Evolutionary conservation across 2,113 vertebrate genomes (phyloP), one percentile per base, ranked within the genome.

Genomic region (Podiceps cristatus): DNA sequence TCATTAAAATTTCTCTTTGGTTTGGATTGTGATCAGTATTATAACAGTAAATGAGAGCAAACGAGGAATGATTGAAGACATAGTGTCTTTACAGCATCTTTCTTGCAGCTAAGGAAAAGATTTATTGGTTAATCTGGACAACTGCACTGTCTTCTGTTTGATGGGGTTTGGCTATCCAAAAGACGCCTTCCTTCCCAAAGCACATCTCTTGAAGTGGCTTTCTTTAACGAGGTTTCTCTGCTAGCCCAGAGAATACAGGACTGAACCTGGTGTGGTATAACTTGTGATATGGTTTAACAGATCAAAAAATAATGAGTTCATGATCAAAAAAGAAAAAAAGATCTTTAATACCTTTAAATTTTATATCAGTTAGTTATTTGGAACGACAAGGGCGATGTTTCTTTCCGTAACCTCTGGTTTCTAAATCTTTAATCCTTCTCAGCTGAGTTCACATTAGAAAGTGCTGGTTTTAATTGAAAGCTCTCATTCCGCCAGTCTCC

Each of bases 381-480:
- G 33, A 90, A 40, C 45, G 14, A 76, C 27, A 77, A 37, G 29
- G 24, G 6, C 0, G 0, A 76, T 49, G 27, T 62, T 90, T 90
- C 24, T 42, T 88, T 71, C n/a, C 2, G 2, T 42, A 73, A 53
- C 11, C 17, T 88, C 64, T 80, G 44, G 3, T 35, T 92, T 82
- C 35, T 83, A 64, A 95, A 69, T 64, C 33, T 93, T 93, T 90
- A 90, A 87, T 78, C n/a, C 58, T 78, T 90, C 62, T 89, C 73
- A 87, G 33, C 23, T 52, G 71, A 69, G 22, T 69, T 94, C 50
- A 82, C 22, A 12, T 29, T 37, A 59, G 40, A 94, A 83, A 80
- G 42, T 44, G 28, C 27, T 47, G 8, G 0, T 59, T 90, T 93
- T 86, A 90, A 83, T 45, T 92, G 63, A 92, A 93, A 91, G 12